Conservation (phyloP, 2,113 vertebrate species). For the Orientallactaga bullata region DNA sequence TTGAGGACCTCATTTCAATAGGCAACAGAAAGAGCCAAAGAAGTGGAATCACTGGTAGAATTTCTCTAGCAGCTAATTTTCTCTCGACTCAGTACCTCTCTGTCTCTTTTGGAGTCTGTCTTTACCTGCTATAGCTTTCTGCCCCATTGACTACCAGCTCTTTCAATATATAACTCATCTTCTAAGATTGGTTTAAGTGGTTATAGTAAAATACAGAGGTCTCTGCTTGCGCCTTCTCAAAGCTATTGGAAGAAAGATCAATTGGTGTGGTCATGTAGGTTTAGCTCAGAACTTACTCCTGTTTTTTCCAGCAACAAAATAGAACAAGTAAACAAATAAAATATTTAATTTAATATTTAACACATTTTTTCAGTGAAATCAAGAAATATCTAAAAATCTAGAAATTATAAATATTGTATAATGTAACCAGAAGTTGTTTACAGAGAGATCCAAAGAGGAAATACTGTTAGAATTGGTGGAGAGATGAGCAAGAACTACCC, state of each 20-base stretch:
- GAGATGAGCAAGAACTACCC: background rate
- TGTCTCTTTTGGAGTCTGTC: background rate
- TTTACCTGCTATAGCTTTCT: background rate
- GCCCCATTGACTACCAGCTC: background rate
- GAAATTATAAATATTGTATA: background rate
- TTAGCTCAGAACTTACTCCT: background rate
- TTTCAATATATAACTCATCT: background rate
- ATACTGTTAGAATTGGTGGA: too few species aligned
- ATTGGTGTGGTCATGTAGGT: background rate
- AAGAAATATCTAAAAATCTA: background rate
- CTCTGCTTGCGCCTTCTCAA: background rate
- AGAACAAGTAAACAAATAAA: background rate
- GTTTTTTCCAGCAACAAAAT: background rate
- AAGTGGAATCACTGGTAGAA: background rate
- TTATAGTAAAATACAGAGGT: background rate
- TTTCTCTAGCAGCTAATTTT: background rate
- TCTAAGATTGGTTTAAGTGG: background rate
- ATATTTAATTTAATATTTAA: background rate
- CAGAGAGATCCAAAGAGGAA: background rate
- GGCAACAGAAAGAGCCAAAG: background rate
- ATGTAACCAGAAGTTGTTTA: background rate
- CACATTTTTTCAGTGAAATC: background rate
- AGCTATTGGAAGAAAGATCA: background rate
- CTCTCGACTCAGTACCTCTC: background rate
- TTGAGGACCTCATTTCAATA: background rate